Evolutionary conservation across 2,797 vertebrate genomes (phyloP), one percentile per base, ranked within the genome.

Genomic region (Trichosurus vulpecula): DNA sequence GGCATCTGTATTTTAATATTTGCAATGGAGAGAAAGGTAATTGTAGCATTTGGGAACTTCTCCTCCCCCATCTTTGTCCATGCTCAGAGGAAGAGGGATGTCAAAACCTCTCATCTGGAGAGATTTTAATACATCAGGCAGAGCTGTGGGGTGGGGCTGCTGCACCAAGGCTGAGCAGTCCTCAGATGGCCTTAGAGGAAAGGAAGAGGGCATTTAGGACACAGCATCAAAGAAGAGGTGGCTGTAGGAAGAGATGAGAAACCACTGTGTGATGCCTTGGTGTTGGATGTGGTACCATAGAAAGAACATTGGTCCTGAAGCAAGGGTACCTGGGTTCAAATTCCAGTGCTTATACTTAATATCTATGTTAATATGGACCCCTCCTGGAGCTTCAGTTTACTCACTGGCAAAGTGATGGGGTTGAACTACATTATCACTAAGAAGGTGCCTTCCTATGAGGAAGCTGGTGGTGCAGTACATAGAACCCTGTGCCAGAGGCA

Each of bases 1-100:
- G 58, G 92, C 90, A 87, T 94, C 95, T 55, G 54, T 14, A 8
- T 89, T 54, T 92, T 96, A 95, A 96, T 31, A 94, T 95, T 95
- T 96, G 90, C 91, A 91, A 25, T 97, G 93, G 55, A 89, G 57
- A 12, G 52, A 94, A 52, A 81, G 0, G 55, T 92, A 87, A 94
- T 66, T 94, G 91, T 30, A 95, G 95, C 90, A 56, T 81, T 54
- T 31, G 87, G 91, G 47, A 52, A 90, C 8, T 93, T 54, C 92
- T 74, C 11, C 57, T 30, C 1, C 11, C 30, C 31, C 11, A 30
- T 51, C 6, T 81, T 94, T 96, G 94, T 55, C 53, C 92, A 54
- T 91, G 93, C 51, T 91, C 90, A 9, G 30, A 29, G 25, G 27
- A 55, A 87, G 3, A 35, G 16, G 31, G 90, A 56, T 90, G 93